A percentile compares a stretch with the other conserved stretches of the same genome.
Conservation (phyloP, 37 sponge, comb jelly and placozoan species). For the Dysidea cf. avara region DNA sequence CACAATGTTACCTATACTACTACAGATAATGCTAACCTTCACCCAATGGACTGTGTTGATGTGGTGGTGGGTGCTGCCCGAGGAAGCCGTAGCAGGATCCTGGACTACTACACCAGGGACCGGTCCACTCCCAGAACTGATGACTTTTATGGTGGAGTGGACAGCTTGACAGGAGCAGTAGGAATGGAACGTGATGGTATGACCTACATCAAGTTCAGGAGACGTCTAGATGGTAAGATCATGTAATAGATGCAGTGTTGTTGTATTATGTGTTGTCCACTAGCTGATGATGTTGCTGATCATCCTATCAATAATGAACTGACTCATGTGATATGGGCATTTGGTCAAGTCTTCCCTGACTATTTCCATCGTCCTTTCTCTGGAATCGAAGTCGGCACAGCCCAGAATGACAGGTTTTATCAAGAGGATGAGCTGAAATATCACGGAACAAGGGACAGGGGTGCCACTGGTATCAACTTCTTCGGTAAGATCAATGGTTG, state of each 20-base stretch:
- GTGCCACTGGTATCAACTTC: constrained; percentile 52
- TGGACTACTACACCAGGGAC: constrained; percentile 80
- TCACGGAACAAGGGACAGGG: constrained; percentile 58
- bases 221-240: constrained; percentile 21
- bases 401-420: constrained; percentile 44
- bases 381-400: constrained; percentile 52
- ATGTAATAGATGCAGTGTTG: too few relatives aligned
- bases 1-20: too few relatives aligned
- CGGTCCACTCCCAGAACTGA: constrained; percentile 63
- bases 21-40: too few relatives aligned
- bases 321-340: constrained; percentile 57
- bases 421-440: constrained; percentile 73
- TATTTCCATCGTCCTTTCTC: constrained; percentile 53
- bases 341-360: constrained; percentile 53
- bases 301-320: constrained; percentile 36
- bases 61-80: constrained; percentile 67
- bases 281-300: constrained; percentile 56
- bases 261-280: too few relatives aligned
- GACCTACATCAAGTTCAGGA: constrained; percentile 55
- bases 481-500: constrained; percentile 61
- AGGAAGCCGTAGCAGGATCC: constrained; percentile 34
- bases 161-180: constrained; percentile 65
- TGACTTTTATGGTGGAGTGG: constrained; percentile 55
- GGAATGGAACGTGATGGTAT: constrained; percentile 47
- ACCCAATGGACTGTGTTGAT: constrained; percentile 78